Evolutionary conservation across 2,797 vertebrate genomes (phyloP).

Genomic region (Morus bassanus): DNA sequence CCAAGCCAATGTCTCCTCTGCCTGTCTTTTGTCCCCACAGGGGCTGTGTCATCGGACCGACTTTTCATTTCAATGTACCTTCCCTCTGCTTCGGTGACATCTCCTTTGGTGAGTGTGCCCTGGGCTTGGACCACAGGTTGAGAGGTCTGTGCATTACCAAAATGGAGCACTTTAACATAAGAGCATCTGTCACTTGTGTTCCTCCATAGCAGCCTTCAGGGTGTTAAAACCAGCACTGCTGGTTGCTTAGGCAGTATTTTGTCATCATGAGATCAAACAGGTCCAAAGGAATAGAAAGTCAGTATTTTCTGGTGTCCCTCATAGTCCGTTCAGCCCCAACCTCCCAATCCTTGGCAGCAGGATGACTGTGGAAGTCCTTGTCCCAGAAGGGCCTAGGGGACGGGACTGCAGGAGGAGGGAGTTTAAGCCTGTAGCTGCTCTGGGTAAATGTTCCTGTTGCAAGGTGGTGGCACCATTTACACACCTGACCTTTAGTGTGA

Average conservation of each 20-base stretch:
- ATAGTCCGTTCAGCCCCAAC: background rate
- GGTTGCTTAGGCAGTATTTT: background rate
- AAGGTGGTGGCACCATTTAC: background rate
- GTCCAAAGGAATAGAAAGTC: background rate
- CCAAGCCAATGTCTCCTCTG: background rate
- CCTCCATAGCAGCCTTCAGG: background rate
- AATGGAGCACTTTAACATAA: background rate
- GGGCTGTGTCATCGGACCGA: constrained; percentile 84
- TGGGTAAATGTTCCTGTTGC: background rate
- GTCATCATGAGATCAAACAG: background rate
- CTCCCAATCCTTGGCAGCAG: background rate
- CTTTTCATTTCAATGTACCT: constrained; percentile 82
- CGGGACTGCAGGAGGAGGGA: background rate
- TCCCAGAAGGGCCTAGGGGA: background rate
- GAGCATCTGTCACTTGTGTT: background rate
- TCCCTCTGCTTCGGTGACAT: constrained; percentile 84
- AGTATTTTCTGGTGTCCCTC: background rate
- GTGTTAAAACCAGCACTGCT: background rate
- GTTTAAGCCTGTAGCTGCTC: background rate
- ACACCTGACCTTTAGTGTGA: background rate
- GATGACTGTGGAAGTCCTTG: background rate
- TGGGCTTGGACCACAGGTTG: background rate
- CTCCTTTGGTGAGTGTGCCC: constrained; percentile 83
- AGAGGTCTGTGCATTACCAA: background rate
- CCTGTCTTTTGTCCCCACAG: constrained; percentile 64